Evolutionary conservation across 2,888 invertebrate species (phyloP), one percentile per base, ranked within the genome.

Genomic region (Andrena trimmerana): DNA sequence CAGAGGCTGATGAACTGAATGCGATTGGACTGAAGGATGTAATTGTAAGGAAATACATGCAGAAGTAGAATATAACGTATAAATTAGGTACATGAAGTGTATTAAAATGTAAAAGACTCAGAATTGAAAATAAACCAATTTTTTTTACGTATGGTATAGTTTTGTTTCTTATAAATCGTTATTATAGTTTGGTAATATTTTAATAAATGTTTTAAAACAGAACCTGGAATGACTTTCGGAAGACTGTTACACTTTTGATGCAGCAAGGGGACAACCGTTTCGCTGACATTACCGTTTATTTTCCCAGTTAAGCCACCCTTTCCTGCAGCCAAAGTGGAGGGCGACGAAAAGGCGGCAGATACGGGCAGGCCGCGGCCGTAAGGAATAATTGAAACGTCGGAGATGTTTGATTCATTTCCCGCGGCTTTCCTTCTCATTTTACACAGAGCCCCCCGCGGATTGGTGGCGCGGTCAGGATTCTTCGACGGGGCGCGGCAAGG

Each of bases 331-430:
- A 1, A 29, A 31, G 72, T 57, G 50, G 42, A 20, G 73, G 67
- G 73, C 78, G 75, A 81, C 76, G 87, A 85, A 76, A 85, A 82
- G 73, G 36, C 81, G 73, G 66, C 31, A 78, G 76, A 82, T 70
- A 73, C 74, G 68, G 63, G 52, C 59, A 54, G 31, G 67, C 13
- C 63, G 73, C 24, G 89, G 89, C 89, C 86, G 90, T 88, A 88
- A 91, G 91, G 93, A 93, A 93, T 93, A 93, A 93, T 93, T 93
- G 93, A 93, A 93, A 93, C 88, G 93, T 93, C 93, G 90, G 88
- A 54, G 82, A 86, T 87, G 90, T 93, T 93, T 93, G 93, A 93
- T 93, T 93, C 93, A 93, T 93, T 93, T 92, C 92, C 88, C 90
- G 89, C 79, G 88, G 91, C 89, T 91, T 92, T 91, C 89, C 91